phyloP scores from a whole-genome alignment of 2,797 vertebrate genomes.

The Allobates femoralis region DNA sequence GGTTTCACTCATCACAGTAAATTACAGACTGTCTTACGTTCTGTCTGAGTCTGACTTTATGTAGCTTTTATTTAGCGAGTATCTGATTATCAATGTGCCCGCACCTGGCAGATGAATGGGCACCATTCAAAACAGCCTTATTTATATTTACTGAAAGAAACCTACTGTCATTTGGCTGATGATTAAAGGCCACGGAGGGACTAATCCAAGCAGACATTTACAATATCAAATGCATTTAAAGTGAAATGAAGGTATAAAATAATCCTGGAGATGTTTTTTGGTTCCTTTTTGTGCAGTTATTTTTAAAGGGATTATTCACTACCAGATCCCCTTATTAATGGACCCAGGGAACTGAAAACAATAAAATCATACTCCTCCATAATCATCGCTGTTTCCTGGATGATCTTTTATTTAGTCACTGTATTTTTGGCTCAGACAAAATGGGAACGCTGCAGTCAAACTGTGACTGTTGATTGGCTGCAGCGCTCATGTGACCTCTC shows the following conservation, averaged over 20 bases:
- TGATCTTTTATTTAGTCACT: too few relatives aligned
- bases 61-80: constrained; percentile 31
- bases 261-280: background rate
- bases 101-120: constrained; percentile 44
- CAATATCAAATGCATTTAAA: background rate
- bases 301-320: too few relatives aligned
- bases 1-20: constrained; percentile 57
- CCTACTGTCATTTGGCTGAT: constrained; percentile 1
- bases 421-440: too few relatives aligned
- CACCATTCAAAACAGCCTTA: constrained; percentile 20
- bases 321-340: too few relatives aligned
- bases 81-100: constrained; percentile 8
- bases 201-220: background rate
- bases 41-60: constrained; percentile 17
- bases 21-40: constrained; percentile 42
- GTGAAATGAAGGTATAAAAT: background rate
- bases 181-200: background rate
- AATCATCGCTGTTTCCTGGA: too few relatives aligned
- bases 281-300: background rate
- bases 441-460: too few relatives aligned
- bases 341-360: too few relatives aligned
- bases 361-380: too few relatives aligned
- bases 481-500: too few relatives aligned
- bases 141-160: constrained; percentile 33
- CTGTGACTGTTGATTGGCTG: too few relatives aligned